Evolutionary conservation across 2,797 vertebrate genomes (phyloP), one percentile per base, ranked within the genome.

Genomic region (Amblyopsis hoosieri): DNA sequence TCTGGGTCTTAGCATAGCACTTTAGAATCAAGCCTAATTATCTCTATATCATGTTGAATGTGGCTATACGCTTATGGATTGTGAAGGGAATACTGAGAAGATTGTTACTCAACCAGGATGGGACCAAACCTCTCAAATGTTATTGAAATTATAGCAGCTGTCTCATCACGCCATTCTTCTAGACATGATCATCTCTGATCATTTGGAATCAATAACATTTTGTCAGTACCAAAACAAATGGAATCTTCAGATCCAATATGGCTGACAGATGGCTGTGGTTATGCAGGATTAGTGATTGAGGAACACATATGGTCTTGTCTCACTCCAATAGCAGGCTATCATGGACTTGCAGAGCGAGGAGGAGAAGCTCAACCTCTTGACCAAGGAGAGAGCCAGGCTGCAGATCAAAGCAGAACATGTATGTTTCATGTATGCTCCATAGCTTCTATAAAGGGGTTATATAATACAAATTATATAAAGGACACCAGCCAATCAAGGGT

Each of bases 331-430:
- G 93, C 90, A 89, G 76, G 89, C 90, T 66, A 85, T 91, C 0
- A 90, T 92, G 71, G 91, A 93, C 62, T 72, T 94, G 33, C 91
- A 92, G 85, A 79, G 82, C 0, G 93, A 93, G 62, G 92, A 92
- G 80, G 92, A 93, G 73, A 93, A 91, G 69, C 91, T 93, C n/a
- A 90, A 91, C 75, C 71, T 87, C 52, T 81, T 94, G 78, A 90
- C 90, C 69, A 92, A 91, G 76, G 86, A 92, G 77, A 93, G 85
- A 65, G 86, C 83, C 69, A 90, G 91, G 76, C 78, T 94, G 10
- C 88, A 90, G 81, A 85, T 91, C 64, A 83, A 90, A 45, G 71
- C 87, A 11, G 90, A 93, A 69, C 85, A 92, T 62, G 93, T 92
- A 56, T 84, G 85, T 80, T 29, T 48, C 19, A 9, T 19, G 60